A percentile compares a stretch with the other conserved stretches of the same genome.
Evolutionary conservation across 2,888 invertebrate species (phyloP).

Genomic region (Mesopsocus fuscifrons): DNA sequence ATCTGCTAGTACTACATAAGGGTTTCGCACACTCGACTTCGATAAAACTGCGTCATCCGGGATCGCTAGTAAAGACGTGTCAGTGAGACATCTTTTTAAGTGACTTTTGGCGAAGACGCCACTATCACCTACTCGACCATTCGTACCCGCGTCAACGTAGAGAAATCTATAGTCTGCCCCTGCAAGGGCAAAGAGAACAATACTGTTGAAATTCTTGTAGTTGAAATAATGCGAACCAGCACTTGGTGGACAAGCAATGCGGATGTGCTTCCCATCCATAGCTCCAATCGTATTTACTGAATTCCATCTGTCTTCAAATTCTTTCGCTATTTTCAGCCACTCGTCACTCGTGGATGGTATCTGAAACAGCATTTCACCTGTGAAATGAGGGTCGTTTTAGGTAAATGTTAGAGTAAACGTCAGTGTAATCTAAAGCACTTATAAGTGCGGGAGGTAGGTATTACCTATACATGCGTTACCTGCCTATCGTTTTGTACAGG

Average conservation of each 20-base stretch:
- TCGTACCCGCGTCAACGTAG: slow-evolving; percentile 17
- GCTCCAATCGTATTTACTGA: neutral
- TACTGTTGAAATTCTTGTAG: slow-evolving; percentile 14
- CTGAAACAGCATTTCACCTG: too few species aligned
- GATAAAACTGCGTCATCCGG: slow-evolving; percentile 10
- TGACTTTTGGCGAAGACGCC: slow-evolving; percentile 14
- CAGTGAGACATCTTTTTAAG: slow-evolving; percentile 5
- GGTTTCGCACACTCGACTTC: neutral
- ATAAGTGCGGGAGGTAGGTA: too few species aligned
- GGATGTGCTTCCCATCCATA: slow-evolving; percentile 4
- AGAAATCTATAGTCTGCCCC: slow-evolving; percentile 17
- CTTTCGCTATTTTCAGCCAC: neutral
- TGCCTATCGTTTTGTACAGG: too few species aligned
- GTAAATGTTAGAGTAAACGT: too few species aligned
- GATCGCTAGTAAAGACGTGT: slow-evolving; percentile 1
- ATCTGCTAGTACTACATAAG: slow-evolving; percentile 13
- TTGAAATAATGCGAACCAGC: neutral
- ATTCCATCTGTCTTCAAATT: neutral
- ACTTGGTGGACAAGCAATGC: neutral
- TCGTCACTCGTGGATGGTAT: neutral
- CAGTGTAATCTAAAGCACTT: too few species aligned
- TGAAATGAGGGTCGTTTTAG: too few species aligned
- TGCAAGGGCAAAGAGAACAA: slow-evolving; percentile 12
- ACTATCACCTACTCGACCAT: slow-evolving; percentile 16
- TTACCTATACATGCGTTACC: too few species aligned